These are phyloP conservation scores for Chaetorhynchus papuensis DNA, from an alignment of 2,113 vertebrate genomes.

Conservation along the genomic window DNA sequence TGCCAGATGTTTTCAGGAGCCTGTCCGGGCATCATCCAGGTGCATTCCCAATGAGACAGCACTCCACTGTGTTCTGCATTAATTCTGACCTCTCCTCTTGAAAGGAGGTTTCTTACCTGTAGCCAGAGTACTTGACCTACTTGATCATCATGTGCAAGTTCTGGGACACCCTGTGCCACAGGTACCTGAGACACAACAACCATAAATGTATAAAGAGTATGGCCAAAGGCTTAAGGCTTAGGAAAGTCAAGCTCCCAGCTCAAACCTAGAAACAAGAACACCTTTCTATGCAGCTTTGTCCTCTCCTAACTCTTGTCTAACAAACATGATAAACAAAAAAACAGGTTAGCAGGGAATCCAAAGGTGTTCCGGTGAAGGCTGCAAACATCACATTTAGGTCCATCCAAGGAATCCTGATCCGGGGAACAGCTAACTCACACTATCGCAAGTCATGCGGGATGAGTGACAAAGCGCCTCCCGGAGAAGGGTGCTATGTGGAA, in stretches of 20 bases:
- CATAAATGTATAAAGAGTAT: neutral
- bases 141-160: rapidly evolving
- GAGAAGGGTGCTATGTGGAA: neutral
- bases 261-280: neutral
- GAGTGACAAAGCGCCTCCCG: neutral
- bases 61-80: neutral
- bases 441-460: rapidly evolving
- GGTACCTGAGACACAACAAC: neutral
- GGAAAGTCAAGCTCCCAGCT: neutral
- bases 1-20: neutral
- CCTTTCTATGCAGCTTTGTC: neutral
- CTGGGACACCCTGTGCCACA: neutral
- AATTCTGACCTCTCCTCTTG: neutral
- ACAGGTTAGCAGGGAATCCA: neutral
- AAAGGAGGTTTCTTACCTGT: neutral
- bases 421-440: neutral
- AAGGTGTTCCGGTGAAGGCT: neutral
- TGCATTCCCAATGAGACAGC: neutral
- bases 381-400: neutral
- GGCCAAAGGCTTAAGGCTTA: neutral
- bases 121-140: neutral
- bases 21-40: neutral
- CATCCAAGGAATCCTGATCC: neutral
- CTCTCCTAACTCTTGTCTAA: neutral
- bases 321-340: neutral